phyloP scores from a whole-genome alignment of 2,113 vertebrate genomes.

The Tachuris rubrigastra region DNA sequence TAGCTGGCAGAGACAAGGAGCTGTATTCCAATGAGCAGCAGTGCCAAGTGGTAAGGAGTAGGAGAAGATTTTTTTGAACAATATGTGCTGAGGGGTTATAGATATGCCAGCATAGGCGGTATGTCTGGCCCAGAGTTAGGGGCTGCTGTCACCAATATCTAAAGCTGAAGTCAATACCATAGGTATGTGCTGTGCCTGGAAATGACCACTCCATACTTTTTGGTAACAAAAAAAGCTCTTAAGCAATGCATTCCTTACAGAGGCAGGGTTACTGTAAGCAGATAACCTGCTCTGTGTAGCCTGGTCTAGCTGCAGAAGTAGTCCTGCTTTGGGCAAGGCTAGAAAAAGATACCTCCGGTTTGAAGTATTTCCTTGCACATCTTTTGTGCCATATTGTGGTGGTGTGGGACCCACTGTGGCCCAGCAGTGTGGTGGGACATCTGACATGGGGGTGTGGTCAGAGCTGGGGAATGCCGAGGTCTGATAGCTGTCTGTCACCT shows the following conservation, averaged over 20 bases:
- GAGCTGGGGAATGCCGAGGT: rapidly evolving
- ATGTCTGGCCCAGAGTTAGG: not conserved
- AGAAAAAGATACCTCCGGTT: not conserved
- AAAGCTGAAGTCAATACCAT: not conserved
- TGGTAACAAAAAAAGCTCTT: not conserved
- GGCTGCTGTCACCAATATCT: not conserved
- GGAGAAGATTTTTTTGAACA: not conserved
- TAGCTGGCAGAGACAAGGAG: not conserved
- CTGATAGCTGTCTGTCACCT: not conserved
- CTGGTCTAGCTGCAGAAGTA: not conserved
- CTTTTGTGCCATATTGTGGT: not conserved
- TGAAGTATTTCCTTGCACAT: not conserved
- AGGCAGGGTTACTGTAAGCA: not conserved
- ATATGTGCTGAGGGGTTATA: not conserved
- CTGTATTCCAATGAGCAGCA: not conserved
- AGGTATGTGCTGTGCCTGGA: not conserved
- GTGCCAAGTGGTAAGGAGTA: not conserved
- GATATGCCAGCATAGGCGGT: not conserved
- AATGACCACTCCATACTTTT: not conserved
- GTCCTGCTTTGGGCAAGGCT: not conserved
- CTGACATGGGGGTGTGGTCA: rapidly evolving
- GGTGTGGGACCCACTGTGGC: rapidly evolving
- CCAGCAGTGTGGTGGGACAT: not conserved
- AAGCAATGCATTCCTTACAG: not conserved
- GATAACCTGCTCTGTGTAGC: not conserved